Conservation (phyloP, 1,140 invertebrate genomes). For the Anastrepha obliqua region DNA sequence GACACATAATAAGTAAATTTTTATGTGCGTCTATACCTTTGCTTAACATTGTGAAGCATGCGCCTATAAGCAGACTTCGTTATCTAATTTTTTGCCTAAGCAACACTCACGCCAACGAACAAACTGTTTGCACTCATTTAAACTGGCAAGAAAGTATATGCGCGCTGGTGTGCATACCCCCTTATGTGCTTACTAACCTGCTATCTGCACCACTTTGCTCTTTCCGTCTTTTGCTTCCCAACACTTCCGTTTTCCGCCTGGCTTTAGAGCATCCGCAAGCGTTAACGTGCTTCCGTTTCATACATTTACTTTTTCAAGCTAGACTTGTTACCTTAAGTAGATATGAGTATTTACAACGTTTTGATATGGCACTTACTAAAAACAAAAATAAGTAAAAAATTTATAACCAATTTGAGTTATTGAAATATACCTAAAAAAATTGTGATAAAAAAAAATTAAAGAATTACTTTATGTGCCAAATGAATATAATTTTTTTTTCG, state of each 20-base stretch:
- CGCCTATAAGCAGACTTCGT: background rate
- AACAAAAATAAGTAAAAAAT: background rate
- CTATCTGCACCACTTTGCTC: background rate
- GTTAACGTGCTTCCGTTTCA: background rate
- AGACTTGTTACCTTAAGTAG: background rate
- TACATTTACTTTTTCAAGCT: background rate
- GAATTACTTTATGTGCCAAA: too few species aligned
- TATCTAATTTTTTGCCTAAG: background rate
- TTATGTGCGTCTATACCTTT: background rate
- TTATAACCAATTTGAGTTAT: too few species aligned
- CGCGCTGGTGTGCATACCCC: background rate
- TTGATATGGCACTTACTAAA: background rate
- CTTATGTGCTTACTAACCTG: background rate
- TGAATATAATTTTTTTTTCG: too few species aligned
- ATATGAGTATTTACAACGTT: background rate
- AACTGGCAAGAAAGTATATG: background rate
- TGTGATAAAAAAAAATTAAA: too few species aligned
- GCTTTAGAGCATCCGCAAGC: background rate
- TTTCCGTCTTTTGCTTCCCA: background rate
- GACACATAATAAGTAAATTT: background rate
- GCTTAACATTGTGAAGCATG: background rate
- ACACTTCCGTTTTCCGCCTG: conserved; percentile 35
- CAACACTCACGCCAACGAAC: background rate
- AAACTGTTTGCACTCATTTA: background rate
- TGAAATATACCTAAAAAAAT: too few species aligned